These are phyloP conservation scores for Onychostoma macrolepis DNA, from an alignment of 2,113 vertebrate species.

Conservation along the genomic window DNA sequence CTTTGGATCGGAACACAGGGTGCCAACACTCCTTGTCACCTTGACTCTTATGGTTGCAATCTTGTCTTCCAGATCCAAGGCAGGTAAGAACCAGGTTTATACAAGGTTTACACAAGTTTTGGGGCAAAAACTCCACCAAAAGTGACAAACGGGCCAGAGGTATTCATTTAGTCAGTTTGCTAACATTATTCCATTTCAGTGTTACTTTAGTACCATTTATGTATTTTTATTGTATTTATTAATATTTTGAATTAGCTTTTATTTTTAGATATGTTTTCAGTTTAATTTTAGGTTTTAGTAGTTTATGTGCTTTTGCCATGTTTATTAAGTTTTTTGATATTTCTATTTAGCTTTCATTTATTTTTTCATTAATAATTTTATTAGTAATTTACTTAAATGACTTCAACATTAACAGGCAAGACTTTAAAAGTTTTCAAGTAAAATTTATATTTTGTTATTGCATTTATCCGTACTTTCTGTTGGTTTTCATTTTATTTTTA, in stretches of 20 bases:
- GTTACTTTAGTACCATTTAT: not conserved
- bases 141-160: not conserved
- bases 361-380: not conserved
- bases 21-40: conserved; percentile 93
- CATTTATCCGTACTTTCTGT: not conserved
- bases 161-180: not conserved
- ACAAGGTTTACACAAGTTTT: not conserved
- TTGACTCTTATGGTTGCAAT: conserved; percentile 94
- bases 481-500: not conserved
- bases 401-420: too few species aligned
- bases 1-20: conserved; percentile 91
- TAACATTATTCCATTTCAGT: not conserved
- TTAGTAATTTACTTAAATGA: not conserved
- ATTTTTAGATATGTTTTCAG: not conserved
- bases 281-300: not conserved
- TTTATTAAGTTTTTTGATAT: too few species aligned
- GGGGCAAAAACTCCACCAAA: not conserved
- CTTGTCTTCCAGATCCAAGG: conserved; percentile 94
- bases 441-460: too few species aligned
- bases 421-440: too few species aligned
- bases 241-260: not conserved
- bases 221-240: not conserved
- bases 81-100: conserved; percentile 79
- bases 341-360: not conserved
- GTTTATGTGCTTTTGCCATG: not conserved